Evolutionary conservation across 2,113 vertebrate species (phyloP).

Genomic region (Forbesichthys papilliferus): DNA sequence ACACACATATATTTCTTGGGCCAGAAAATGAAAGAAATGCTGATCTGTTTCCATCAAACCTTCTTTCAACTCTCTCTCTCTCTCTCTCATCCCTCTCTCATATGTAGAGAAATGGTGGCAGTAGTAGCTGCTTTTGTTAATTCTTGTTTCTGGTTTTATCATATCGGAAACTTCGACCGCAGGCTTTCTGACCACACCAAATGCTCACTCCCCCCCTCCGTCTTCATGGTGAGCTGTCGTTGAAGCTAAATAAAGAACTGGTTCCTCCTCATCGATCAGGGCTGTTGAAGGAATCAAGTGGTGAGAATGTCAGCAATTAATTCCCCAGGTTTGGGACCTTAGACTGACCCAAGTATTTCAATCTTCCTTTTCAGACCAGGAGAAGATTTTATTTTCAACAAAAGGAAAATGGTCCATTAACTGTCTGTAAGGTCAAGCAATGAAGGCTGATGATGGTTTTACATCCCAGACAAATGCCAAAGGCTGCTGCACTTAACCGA

Average conservation of each 20-base stretch:
- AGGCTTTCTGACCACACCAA: slow-evolving; percentile 39
- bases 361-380: slow-evolving; percentile 3
- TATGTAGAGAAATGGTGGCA: slow-evolving; percentile 17
- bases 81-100: slow-evolving; percentile 1
- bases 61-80: slow-evolving; percentile 8
- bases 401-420: neutral
- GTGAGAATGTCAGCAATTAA: too few relatives aligned
- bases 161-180: slow-evolving; percentile 55
- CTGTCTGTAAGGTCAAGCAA: too few relatives aligned
- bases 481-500: neutral
- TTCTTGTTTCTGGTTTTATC: slow-evolving; percentile 62
- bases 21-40: slow-evolving; percentile 15
- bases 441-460: neutral
- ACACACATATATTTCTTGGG: slow-evolving; percentile 9
- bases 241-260: too few relatives aligned
- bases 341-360: neutral
- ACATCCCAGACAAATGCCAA: neutral
- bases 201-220: slow-evolving; percentile 53
- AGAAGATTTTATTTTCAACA: neutral
- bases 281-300: too few relatives aligned
- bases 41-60: slow-evolving; percentile 36
- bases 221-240: neutral
- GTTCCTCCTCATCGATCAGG: too few relatives aligned
- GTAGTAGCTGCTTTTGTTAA: slow-evolving; percentile 36
- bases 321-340: too few relatives aligned